These are phyloP conservation scores for Ctena decussata DNA, from an alignment of 2,888 invertebrate genomes.

Conservation along the genomic window DNA sequence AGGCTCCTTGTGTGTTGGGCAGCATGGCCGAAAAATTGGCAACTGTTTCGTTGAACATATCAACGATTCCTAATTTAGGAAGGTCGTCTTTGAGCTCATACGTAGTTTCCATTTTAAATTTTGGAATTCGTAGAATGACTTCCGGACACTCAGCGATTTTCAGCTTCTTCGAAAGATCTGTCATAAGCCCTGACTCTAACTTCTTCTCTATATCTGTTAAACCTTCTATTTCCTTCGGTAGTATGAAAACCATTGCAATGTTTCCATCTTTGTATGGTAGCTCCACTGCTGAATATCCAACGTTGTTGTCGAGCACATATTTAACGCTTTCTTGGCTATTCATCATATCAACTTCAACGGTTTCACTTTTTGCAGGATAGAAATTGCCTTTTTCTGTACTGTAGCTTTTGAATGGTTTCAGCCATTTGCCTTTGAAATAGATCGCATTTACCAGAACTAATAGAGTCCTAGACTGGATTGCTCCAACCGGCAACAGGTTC, in stretches of 20 bases:
- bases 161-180: neutral
- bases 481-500: slow-evolving; percentile 90
- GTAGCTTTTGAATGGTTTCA: slow-evolving; percentile 88
- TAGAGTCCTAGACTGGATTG: slow-evolving; percentile 77
- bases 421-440: slow-evolving; percentile 88
- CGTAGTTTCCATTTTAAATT: slow-evolving; percentile 69
- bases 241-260: slow-evolving; percentile 52
- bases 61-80: slow-evolving; percentile 71
- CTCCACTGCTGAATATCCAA: slow-evolving; percentile 92
- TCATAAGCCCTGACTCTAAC: slow-evolving; percentile 14
- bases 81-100: slow-evolving; percentile 64
- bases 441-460: slow-evolving; percentile 87
- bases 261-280: slow-evolving; percentile 89
- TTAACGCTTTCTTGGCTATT: slow-evolving; percentile 90
- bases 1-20: slow-evolving; percentile 9
- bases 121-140: slow-evolving; percentile 69
- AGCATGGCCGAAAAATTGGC: slow-evolving; percentile 63
- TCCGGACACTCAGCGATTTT: slow-evolving; percentile 5
- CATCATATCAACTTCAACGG: slow-evolving; percentile 90
- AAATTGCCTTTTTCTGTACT: slow-evolving; percentile 89
- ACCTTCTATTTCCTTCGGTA: slow-evolving; percentile 58
- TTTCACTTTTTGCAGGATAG: slow-evolving; percentile 74
- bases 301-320: slow-evolving; percentile 87
- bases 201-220: slow-evolving; percentile 40
- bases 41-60: slow-evolving; percentile 63